Evolutionary conservation across 2,797 vertebrate genomes (phyloP), one percentile per base, ranked within the genome.

Genomic region (Cirrhinus mrigala): DNA sequence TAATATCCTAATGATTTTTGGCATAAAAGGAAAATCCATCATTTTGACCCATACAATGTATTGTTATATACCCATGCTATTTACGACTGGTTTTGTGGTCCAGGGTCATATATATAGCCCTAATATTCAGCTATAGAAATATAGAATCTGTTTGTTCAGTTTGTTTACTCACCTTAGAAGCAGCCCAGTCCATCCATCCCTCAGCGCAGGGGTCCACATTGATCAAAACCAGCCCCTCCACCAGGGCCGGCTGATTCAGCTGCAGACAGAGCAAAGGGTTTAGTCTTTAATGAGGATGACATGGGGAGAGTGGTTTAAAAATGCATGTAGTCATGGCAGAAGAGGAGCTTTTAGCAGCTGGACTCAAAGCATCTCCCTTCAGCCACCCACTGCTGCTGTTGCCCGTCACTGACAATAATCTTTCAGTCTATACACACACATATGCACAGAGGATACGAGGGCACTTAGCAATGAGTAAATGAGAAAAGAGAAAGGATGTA

Each of bases 111-210:
- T 37, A 37, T 46, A 46, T 10, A 46, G 44, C 44, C 44, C 44
- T 46, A 46, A 46, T 46, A 46, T 4, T 66, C 16, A 66, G 64
- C 29, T 68, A 10, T 33, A 66, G 62, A 27, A 62, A 29, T 16
- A 66, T 18, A 64, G 27, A 66, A 66, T 54, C 54, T 85, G 29
- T 60, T 56, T 6, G 69, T 27, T 56, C 22, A 54, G n/a, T n/a
- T 12, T 15, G 27, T 58, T 50, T 24, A 82, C 92, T 78, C 77
- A 98, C 98, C 96, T 99, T 99, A 84, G 98, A 97, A 86, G 97
- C 97, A 58, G 98, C 98, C 98, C 98, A 99, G 92, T 99, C 98
- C 40, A 99, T 99, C 98, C 98, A 99, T 86, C 98, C 98, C 92
- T 99, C 98, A 54, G 98, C 97, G 78, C 98, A 99, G 0, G 98